These are phyloP conservation scores for Lepidocyrtinus sp. DNA, from an alignment of 2,888 invertebrate species.

Conservation along the genomic window DNA sequence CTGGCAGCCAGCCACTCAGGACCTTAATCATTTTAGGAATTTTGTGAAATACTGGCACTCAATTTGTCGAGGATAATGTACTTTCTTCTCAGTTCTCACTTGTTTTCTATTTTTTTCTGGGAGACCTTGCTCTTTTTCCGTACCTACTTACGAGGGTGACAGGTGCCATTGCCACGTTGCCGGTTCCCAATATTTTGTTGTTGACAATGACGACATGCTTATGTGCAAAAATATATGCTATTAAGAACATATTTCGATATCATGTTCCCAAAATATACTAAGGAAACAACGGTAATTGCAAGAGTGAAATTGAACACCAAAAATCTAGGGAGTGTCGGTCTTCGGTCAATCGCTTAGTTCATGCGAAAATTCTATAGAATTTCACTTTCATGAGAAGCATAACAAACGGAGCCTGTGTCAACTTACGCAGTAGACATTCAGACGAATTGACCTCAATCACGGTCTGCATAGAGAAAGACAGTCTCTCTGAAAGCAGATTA, in stretches of 20 bases:
- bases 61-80: too few relatives aligned
- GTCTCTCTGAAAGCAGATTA: too few relatives aligned
- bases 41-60: too few relatives aligned
- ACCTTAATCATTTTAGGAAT: too few relatives aligned
- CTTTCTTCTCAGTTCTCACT: too few relatives aligned
- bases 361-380: background rate
- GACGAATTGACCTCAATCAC: constrained; percentile 34
- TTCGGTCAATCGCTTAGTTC: background rate
- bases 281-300: background rate
- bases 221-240: constrained; percentile 10
- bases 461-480: background rate
- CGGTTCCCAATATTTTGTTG: too few relatives aligned
- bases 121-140: background rate
- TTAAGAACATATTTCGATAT: background rate
- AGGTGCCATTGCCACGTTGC: constrained; percentile 43
- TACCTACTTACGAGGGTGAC: constrained; percentile 7
- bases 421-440: constrained; percentile 10
- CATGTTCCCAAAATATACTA: background rate
- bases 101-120: constrained; percentile 14
- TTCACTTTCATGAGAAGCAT: constrained; percentile 1
- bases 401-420: background rate
- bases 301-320: background rate
- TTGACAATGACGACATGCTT: too few relatives aligned
- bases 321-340: too few relatives aligned
- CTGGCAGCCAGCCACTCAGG: too few relatives aligned